Base-by-base conservation (phyloP, 2,797 vertebrate species). In the Diceros bicornis region DNA sequence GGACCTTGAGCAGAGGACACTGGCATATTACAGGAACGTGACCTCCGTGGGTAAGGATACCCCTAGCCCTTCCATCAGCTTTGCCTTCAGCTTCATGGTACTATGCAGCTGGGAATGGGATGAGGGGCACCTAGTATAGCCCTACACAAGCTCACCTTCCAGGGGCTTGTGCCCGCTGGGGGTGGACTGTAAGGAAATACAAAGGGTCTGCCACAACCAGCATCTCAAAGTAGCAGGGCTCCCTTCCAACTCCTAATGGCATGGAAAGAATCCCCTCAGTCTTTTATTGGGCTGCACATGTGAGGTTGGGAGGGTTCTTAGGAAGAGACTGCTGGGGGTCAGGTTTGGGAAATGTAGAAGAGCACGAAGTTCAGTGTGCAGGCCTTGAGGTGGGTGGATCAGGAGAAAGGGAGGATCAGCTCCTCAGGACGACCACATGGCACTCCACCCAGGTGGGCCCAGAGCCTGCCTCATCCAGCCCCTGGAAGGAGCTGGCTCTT, bases 41-140 rank as follows among this genome's bases (percentile, higher is more conserved):
- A 88, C 92, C 47, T 96, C 89, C 4, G 18, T 83, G 66, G 95
- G 97, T 97, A 96, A 97, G 95, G 61, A 78, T 91, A n/a, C n/a
- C 37, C 47, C 82, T 4, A 81, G 32, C 84, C n/a, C 41, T 78
- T 90, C 69, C 61, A 17, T 61, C 27, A 78, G 52, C 77, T 62
- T 78, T 17, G 5, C 44, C 10, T 59, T 32, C 66, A 71, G 29
- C 41, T 55, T 62, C 3, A 3, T 37, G 61, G 47, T 27, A 34
- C 66, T 61, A 1, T 2, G 4, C 20, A 4, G 57, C 59, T 79
- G 23, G 77, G 69, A 81, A 29, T 71, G 6, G 62, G 55, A 1
- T 17, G 20, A 37, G 16, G 23, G 14, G 34, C 20, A 59, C 20
- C 29, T 29, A 21, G 37, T n/a, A 16, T 59, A 79, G 34, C 9